These are phyloP conservation scores for Pterois miles DNA, from an alignment of 2,797 vertebrate species.

Conservation along the genomic window DNA sequence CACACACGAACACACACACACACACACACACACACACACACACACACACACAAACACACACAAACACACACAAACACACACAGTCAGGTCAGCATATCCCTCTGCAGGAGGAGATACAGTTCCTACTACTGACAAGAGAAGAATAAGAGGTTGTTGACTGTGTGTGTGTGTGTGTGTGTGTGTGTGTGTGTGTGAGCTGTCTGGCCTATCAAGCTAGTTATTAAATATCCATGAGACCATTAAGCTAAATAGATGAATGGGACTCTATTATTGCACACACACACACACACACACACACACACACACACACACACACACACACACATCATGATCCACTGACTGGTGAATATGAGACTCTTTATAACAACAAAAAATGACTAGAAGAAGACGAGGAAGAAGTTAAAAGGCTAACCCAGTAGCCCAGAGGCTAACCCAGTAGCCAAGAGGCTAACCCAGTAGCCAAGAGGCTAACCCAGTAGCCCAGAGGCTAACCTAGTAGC, in stretches of 20 bases:
- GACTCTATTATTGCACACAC: slow-evolving; percentile 32
- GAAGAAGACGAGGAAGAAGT: neutral
- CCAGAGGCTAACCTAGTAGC: too few species aligned
- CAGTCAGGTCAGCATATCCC: slow-evolving; percentile 48
- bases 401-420: too few species aligned
- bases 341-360: slow-evolving; percentile 27
- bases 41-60: slow-evolving; percentile 18
- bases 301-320: slow-evolving; percentile 27
- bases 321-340: slow-evolving; percentile 12
- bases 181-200: slow-evolving; percentile 18
- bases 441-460: too few species aligned
- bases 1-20: slow-evolving; percentile 2
- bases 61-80: slow-evolving; percentile 20
- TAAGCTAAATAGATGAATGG: slow-evolving; percentile 64
- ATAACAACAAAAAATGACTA: neutral
- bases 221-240: slow-evolving; percentile 71
- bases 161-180: slow-evolving; percentile 35
- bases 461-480: too few species aligned
- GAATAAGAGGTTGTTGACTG: slow-evolving; percentile 58
- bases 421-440: too few species aligned
- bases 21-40: slow-evolving; percentile 16
- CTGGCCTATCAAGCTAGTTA: slow-evolving; percentile 50
- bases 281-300: slow-evolving; percentile 3
- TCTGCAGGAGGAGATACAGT: slow-evolving; percentile 60
- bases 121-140: slow-evolving; percentile 45